These are phyloP conservation scores for Scatophagus argus DNA, from an alignment of 2,113 vertebrate genomes.

Conservation along the genomic window DNA sequence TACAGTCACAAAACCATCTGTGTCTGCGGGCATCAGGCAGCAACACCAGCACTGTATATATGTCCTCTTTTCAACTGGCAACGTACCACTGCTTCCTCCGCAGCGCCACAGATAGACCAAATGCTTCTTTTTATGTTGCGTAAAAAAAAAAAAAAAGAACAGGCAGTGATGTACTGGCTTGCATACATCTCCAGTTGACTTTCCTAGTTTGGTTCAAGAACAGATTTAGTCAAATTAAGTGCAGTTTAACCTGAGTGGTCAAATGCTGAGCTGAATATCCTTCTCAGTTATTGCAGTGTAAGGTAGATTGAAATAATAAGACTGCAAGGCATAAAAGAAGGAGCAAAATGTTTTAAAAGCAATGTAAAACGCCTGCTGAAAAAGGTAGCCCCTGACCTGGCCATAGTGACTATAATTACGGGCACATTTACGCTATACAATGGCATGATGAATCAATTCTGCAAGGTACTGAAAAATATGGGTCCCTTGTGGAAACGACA, in stretches of 20 bases:
- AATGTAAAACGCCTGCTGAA: conserved; percentile 31
- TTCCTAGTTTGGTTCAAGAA: background rate
- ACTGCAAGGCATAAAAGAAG: conserved; percentile 22
- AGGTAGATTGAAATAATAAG: conserved; percentile 28
- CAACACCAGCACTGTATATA: conserved; percentile 20
- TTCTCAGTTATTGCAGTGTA: conserved; percentile 2
- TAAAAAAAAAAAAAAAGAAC: background rate
- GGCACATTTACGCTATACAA: conserved; percentile 43
- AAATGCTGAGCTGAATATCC: background rate
- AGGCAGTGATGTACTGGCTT: background rate
- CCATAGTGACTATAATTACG: conserved; percentile 44
- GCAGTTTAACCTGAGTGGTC: background rate
- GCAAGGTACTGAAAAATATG: conserved; percentile 52
- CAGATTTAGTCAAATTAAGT: background rate
- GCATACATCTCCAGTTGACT: background rate
- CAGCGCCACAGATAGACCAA: conserved; percentile 8
- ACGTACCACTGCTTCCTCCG: conserved; percentile 23
- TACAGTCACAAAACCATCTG: conserved; percentile 68
- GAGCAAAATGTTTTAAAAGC: conserved; percentile 11
- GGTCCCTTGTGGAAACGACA: conserved; percentile 54
- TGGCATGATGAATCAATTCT: conserved; percentile 55
- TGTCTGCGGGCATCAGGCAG: conserved; percentile 59
- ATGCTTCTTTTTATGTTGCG: conserved; percentile 18
- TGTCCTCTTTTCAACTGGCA: conserved; percentile 35
- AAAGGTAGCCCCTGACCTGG: conserved; percentile 44